These are phyloP conservation scores for Ephestia elutella DNA, from an alignment of 1,140 invertebrate genomes.

Conservation along the genomic window DNA sequence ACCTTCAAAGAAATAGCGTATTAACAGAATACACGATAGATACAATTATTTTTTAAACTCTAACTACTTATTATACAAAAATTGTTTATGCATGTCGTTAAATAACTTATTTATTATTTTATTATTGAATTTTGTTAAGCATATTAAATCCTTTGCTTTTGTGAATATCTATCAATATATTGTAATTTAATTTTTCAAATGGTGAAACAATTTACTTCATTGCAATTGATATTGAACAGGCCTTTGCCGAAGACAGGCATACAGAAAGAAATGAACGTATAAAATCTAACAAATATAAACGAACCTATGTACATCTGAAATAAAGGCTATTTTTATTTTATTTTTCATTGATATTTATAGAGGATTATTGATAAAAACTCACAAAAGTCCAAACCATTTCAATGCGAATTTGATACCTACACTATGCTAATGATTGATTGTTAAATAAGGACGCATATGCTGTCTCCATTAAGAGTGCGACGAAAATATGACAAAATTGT, in stretches of 20 bases:
- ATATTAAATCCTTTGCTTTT: background rate
- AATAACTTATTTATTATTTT: slow-evolving; percentile 41
- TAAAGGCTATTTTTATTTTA: too few relatives aligned
- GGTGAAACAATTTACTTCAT: too few relatives aligned
- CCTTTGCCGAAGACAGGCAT: too few relatives aligned
- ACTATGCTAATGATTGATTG: slow-evolving; percentile 8
- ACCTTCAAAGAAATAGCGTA: slow-evolving; percentile 23
- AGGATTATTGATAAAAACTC: background rate
- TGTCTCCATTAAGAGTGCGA: slow-evolving; percentile 1
- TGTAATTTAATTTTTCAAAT: background rate
- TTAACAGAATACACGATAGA: slow-evolving; percentile 19
- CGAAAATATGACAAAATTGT: background rate
- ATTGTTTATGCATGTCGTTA: slow-evolving; percentile 52
- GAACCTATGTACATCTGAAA: too few relatives aligned
- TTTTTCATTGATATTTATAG: too few relatives aligned
- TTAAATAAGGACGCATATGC: background rate
- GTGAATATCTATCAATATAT: background rate
- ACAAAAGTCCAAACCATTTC: background rate
- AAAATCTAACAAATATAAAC: too few relatives aligned
- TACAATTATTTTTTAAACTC: slow-evolving; percentile 35
- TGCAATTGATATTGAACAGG: too few relatives aligned
- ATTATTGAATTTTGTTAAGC: slow-evolving; percentile 11
- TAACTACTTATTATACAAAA: slow-evolving; percentile 62
- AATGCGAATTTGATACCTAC: slow-evolving; percentile 9
- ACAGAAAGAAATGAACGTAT: too few relatives aligned